These are phyloP conservation scores for Enteromius fasciolatus DNA, from an alignment of 2,797 vertebrate genomes.

Conservation along the genomic window DNA sequence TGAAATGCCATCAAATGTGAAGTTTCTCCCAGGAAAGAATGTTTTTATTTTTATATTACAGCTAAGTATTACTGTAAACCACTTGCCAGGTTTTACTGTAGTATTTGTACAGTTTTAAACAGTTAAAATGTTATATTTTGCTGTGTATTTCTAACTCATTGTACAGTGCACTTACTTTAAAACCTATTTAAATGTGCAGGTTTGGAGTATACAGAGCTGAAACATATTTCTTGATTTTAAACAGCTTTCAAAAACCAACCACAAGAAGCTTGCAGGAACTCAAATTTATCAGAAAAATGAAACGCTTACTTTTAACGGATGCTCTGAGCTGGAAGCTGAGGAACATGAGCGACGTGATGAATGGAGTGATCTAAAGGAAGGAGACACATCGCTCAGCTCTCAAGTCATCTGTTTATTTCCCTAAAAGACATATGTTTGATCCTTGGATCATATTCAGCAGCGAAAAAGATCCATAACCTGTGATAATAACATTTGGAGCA, in stretches of 20 bases:
- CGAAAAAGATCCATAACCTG: conserved; percentile 62
- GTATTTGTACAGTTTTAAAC: neutral
- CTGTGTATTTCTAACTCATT: neutral
- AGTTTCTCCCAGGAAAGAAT: neutral
- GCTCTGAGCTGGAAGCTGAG: conserved; percentile 60
- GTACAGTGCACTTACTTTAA: neutral
- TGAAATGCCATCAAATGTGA: neutral
- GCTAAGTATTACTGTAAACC: neutral
- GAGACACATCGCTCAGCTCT: conserved; percentile 64
- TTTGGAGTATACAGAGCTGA: neutral
- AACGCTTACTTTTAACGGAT: conserved; percentile 60
- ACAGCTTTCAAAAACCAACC: conserved; percentile 8
- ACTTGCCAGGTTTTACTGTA: neutral
- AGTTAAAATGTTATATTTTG: neutral
- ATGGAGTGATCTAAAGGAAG: conserved; percentile 66
- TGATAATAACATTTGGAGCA: conserved; percentile 29
- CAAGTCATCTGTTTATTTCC: conserved; percentile 66
- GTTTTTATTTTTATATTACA: neutral
- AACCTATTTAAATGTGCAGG: neutral
- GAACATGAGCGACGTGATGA: conserved; percentile 63
- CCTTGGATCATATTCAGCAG: conserved; percentile 64
- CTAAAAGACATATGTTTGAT: conserved; percentile 69
- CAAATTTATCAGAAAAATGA: conserved; percentile 7
- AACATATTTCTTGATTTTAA: conserved; percentile 3
- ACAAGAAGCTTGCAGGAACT: conserved; percentile 14